Evolutionary conservation across 30 jellyfish, hydroid and myxozoan genomes (phyloP), one percentile per base, ranked within the genome.

Genomic region (Morbakka virulenta): DNA sequence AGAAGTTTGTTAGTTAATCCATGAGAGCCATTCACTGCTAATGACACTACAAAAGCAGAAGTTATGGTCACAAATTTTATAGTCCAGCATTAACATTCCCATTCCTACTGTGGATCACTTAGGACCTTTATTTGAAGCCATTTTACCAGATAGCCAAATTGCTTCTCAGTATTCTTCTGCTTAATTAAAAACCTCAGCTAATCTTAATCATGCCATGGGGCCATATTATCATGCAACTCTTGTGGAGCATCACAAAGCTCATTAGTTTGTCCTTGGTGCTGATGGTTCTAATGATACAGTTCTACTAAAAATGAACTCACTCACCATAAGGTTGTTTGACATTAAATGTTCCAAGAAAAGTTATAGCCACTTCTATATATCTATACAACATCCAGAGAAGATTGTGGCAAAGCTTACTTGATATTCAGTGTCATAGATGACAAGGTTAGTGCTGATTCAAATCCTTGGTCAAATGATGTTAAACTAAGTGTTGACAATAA

Each of bases 221-320:
- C 95, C 94, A 13, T 32, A 33, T 52, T 77, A 88, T 65, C 69
- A 63, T 2, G 4, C 35, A 2, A 20, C 35, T 69, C 32, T 67
- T 41, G 95, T 67, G 6, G 61, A 62, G 29, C 86, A 64, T 61
- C 50, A 80, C 28, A 25, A 80, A 50, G n/a, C 68, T 25, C 36
- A 80, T 35, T 88, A 79, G 4, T 80, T 20, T 32, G 23, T 80
- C 14, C 27, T 84, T 33, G 95, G 88, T 35, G 66, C 83, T 20
- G 95, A 84, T 84, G 95, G 89, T 4, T 84, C 95, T 28, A 64
- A 63, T 82, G 94, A 82, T 83, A 71, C 94, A 13, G 94, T 91
- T 6, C 12, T 82, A 2, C 66, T 27, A 12, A 57, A 82, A 64
- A 82, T 82, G 94, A 82, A 82, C 33, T 86, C 94, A 13, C 75